phyloP scores from a whole-genome alignment of 2,797 vertebrate species.

The Lacerta agilis region DNA sequence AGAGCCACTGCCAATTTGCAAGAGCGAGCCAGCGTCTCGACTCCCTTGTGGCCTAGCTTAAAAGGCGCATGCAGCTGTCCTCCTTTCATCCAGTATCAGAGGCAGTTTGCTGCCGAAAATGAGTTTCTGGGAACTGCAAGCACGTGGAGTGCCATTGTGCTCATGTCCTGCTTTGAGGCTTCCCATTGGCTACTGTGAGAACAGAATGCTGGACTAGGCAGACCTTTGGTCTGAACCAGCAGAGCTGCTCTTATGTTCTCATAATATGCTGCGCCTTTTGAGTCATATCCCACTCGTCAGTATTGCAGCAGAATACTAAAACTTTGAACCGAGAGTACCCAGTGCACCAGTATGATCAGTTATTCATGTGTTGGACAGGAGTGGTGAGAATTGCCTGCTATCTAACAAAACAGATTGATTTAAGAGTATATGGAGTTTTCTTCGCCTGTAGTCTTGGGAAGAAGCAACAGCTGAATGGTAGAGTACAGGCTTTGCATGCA shows the following conservation, averaged over 20 bases:
- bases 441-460: neutral
- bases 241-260: too few relatives aligned
- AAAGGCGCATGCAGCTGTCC: neutral
- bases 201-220: too few relatives aligned
- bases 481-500: neutral
- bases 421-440: neutral
- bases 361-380: slow-evolving; percentile 6
- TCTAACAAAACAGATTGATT: neutral
- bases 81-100: neutral
- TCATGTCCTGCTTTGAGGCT: too few relatives aligned
- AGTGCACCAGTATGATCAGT: neutral
- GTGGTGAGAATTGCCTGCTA: neutral
- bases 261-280: neutral
- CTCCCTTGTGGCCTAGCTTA: neutral
- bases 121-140: too few relatives aligned
- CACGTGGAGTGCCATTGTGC: too few relatives aligned
- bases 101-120: too few relatives aligned
- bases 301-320: neutral
- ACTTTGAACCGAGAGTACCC: neutral
- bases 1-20: neutral
- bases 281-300: neutral
- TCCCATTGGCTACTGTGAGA: neutral
- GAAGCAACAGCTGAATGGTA: neutral
- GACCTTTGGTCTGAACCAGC: too few relatives aligned
- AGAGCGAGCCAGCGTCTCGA: neutral